These are phyloP conservation scores for Danio albolineatus DNA, from an alignment of 2,797 vertebrate species.

Conservation along the genomic window DNA sequence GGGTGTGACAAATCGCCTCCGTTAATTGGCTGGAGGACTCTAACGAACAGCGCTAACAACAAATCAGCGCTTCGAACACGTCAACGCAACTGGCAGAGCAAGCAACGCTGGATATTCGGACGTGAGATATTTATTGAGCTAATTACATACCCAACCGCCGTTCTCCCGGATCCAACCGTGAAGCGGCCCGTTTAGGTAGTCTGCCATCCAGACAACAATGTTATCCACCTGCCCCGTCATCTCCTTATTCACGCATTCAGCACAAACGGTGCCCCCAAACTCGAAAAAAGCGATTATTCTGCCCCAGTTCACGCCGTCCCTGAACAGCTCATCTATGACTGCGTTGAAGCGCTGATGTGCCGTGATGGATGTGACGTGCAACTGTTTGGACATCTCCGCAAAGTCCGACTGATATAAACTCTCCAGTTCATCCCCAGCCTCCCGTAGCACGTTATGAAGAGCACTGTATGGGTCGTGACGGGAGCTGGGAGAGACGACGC, in stretches of 20 bases:
- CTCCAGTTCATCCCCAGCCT: constrained; percentile 93
- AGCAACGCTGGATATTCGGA: neutral
- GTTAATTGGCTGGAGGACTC: constrained; percentile 65
- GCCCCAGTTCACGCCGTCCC: constrained; percentile 98
- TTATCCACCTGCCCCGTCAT: constrained; percentile 91
- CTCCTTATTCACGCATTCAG: constrained; percentile 92
- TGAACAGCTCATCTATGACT: constrained; percentile 97
- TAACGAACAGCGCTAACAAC: constrained; percentile 66
- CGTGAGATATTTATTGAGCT: neutral
- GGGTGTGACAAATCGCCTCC: constrained; percentile 74
- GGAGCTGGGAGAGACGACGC: constrained; percentile 33
- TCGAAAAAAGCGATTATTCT: constrained; percentile 98
- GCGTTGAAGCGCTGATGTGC: constrained; percentile 90
- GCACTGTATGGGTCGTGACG: constrained; percentile 70
- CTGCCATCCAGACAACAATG: constrained; percentile 97
- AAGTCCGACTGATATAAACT: constrained; percentile 93
- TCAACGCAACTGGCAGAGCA: constrained; percentile 10
- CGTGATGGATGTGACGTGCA: constrained; percentile 90
- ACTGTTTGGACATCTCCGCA: constrained; percentile 92
- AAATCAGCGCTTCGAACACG: constrained; percentile 62
- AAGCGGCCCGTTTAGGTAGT: constrained; percentile 95
- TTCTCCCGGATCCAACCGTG: constrained; percentile 97
- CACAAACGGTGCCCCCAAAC: constrained; percentile 95
- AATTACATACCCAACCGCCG: constrained; percentile 96
- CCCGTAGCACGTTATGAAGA: constrained; percentile 89